Percentiles rank a stretch among this genome's conserved stretches.
These are phyloP conservation scores for Stigmatopora argus DNA, from an alignment of 2,113 vertebrate species.

Conservation along the genomic window DNA sequence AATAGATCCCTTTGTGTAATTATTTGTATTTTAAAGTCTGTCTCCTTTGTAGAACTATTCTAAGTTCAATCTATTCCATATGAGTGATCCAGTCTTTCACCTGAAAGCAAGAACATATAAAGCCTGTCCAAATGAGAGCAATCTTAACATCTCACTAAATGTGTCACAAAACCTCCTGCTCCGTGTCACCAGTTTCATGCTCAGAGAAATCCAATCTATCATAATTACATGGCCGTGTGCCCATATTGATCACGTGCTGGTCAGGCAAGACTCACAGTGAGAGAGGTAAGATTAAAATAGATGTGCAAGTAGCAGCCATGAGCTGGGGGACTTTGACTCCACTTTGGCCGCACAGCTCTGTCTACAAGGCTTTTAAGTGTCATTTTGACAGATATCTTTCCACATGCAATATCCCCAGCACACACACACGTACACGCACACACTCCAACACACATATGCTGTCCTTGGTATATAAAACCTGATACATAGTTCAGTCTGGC, in stretches of 20 bases:
- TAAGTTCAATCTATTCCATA: not conserved
- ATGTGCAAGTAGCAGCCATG: conserved; percentile 52
- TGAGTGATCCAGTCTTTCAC: not conserved
- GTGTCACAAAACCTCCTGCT: conserved; percentile 45
- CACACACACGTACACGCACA: not conserved
- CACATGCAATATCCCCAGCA: not conserved
- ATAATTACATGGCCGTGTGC: conserved; percentile 67
- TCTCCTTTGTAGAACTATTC: not conserved
- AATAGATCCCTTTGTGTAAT: too few relatives aligned
- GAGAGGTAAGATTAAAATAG: conserved; percentile 62
- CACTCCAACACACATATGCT: not conserved
- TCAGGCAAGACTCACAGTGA: conserved; percentile 62
- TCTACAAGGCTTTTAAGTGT: conserved; percentile 50
- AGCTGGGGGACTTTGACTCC: conserved; percentile 60
- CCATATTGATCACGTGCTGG: conserved; percentile 68
- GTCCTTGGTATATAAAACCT: conserved; percentile 9
- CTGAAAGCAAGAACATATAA: conserved; percentile 4
- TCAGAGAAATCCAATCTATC: conserved; percentile 65
- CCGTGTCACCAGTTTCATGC: conserved; percentile 46
- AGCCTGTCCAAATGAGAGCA: conserved; percentile 39
- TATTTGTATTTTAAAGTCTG: too few relatives aligned
- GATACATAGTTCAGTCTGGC: conserved; percentile 6
- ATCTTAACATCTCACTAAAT: conserved; percentile 40
- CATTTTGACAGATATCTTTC: conserved; percentile 60
- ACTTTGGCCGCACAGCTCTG: conserved; percentile 50